These are phyloP conservation scores for Parauchenoglanis punctatus DNA, from an alignment of 2,797 vertebrate species.

Conservation along the genomic window DNA sequence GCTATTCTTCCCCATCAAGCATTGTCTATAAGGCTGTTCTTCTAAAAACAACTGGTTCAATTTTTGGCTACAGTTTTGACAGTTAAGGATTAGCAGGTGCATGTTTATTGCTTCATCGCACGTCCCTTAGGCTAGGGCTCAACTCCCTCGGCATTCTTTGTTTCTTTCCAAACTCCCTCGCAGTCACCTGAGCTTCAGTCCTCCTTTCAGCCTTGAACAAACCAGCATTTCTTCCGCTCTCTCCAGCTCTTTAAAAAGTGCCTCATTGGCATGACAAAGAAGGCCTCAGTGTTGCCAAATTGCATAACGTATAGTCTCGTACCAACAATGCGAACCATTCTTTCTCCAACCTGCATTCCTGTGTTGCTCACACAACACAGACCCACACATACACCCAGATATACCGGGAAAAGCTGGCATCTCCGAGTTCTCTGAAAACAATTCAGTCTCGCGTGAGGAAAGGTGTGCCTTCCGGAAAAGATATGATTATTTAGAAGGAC, in stretches of 20 bases:
- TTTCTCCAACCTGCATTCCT: constrained; percentile 26
- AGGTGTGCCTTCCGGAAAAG: background rate
- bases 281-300: constrained; percentile 61
- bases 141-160: constrained; percentile 47
- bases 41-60: background rate
- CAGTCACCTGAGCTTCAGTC: constrained; percentile 52
- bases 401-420: background rate
- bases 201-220: constrained; percentile 69
- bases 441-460: background rate
- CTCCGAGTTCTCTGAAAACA: constrained; percentile 1
- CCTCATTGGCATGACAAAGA: constrained; percentile 70
- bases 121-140: constrained; percentile 27
- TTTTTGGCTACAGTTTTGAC: background rate
- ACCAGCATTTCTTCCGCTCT: constrained; percentile 68
- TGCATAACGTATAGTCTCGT: constrained; percentile 50
- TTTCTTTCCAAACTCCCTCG: constrained; percentile 42
- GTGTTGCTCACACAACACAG: constrained; percentile 34
- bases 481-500: background rate
- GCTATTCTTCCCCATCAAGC: background rate
- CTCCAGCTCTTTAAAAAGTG: constrained; percentile 49
- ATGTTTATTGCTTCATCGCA: background rate
- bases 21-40: background rate
- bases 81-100: constrained; percentile 22
- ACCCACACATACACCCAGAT: background rate
- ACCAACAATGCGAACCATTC: constrained; percentile 18